Evolutionary conservation across 2,888 invertebrate species (phyloP).

Genomic region (Scaptomyza flava): DNA sequence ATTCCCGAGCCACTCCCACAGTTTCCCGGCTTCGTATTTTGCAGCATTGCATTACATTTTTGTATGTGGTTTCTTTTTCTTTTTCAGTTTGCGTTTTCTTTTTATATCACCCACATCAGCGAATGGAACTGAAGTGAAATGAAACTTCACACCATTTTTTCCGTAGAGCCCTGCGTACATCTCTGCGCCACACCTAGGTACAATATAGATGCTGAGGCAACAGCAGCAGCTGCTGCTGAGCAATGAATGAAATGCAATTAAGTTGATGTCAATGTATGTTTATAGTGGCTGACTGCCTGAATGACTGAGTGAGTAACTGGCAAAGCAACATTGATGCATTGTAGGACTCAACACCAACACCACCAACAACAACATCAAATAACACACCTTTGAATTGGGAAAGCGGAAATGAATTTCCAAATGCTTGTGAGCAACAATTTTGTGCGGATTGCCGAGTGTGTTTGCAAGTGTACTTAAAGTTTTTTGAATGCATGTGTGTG

Average conservation of each 20-base stretch:
- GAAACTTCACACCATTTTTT: constrained; percentile 78
- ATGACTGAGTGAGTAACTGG: constrained; percentile 28
- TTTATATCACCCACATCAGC: constrained; percentile 40
- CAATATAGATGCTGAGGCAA: constrained; percentile 16
- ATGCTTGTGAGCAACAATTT: constrained; percentile 16
- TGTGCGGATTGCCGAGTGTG: constrained; percentile 25
- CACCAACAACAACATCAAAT: constrained; percentile 8
- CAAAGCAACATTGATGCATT: constrained; percentile 36
- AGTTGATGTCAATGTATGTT: constrained; percentile 72
- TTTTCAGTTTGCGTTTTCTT: constrained; percentile 7
- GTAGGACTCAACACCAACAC: constrained; percentile 1
- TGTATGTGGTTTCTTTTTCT: constrained; percentile 33
- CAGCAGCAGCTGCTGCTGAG: constrained; percentile 60
- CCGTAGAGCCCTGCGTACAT: constrained; percentile 1
- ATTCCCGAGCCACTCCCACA: constrained; percentile 14
- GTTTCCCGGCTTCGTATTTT: constrained; percentile 10
- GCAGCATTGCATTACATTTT: constrained; percentile 58
- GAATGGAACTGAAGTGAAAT: constrained; percentile 67
- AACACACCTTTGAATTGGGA: constrained; percentile 25
- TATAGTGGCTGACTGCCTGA: constrained; percentile 45
- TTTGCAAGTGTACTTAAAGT: constrained; percentile 4
- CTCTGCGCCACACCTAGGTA: constrained; percentile 3
- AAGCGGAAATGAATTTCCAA: constrained; percentile 46
- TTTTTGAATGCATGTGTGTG: constrained; percentile 5
- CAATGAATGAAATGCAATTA: constrained; percentile 79